Evolutionary conservation across 2,113 vertebrate genomes (phyloP).

Genomic region (Eurypyga helias): DNA sequence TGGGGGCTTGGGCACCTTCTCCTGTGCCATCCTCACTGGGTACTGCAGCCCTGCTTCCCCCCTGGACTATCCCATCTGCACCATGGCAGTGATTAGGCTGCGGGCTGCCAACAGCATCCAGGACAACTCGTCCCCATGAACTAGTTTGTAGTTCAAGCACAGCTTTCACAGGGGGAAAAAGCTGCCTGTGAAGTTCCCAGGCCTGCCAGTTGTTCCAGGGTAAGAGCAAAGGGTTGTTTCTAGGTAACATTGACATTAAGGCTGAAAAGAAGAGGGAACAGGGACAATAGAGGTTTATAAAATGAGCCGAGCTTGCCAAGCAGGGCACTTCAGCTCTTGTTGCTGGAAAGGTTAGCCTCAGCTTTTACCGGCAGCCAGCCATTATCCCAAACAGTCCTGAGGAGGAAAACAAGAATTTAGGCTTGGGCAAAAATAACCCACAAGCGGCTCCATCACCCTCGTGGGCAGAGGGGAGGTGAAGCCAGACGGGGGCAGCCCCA

Average conservation of each 20-base stretch:
- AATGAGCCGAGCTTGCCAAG: background rate
- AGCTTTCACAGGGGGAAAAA: background rate
- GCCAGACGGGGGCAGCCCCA: background rate
- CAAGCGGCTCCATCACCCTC: accelerated
- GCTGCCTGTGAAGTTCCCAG: background rate
- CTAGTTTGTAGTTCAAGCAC: background rate
- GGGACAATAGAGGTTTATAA: conserved; percentile 10
- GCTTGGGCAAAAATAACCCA: background rate
- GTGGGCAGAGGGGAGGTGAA: background rate
- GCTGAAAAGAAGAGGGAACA: conserved; percentile 3
- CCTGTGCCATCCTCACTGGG: no score
- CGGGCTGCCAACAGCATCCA: background rate
- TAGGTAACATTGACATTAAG: conserved; percentile 32
- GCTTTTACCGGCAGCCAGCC: background rate
- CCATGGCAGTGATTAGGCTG: background rate
- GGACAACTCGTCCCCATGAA: background rate
- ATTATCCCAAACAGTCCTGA: background rate
- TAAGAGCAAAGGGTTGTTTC: background rate
- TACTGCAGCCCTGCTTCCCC: background rate
- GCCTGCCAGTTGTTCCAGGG: background rate
- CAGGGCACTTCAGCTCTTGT: background rate
- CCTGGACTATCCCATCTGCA: background rate
- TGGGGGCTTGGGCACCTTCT: background rate
- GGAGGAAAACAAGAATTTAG: background rate
- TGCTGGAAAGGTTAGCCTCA: background rate